phyloP scores from a whole-genome alignment of 2,888 invertebrate genomes.

The Napeogenes inachia region DNA sequence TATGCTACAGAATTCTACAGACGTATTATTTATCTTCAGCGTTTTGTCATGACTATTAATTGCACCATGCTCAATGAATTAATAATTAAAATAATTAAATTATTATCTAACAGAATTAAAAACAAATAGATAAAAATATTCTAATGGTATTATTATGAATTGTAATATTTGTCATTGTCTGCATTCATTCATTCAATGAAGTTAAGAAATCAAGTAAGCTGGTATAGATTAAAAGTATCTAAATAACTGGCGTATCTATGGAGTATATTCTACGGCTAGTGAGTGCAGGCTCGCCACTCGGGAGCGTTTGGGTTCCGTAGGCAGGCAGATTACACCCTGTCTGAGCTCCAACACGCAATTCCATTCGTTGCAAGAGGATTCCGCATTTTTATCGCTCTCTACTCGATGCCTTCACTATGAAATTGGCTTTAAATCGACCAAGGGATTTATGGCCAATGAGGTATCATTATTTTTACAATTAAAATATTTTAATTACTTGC shows the following conservation, averaged over 20 bases:
- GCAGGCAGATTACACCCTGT: constrained; percentile 73
- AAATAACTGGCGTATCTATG: constrained; percentile 12
- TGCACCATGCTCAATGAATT: too few species aligned
- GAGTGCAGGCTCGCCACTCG: constrained; percentile 60
- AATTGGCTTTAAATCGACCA: constrained; percentile 49
- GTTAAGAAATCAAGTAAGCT: not conserved
- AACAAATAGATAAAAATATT: too few species aligned
- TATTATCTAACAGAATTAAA: too few species aligned
- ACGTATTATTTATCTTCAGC: constrained; percentile 8
- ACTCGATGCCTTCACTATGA: constrained; percentile 52
- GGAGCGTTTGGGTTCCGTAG: constrained; percentile 70
- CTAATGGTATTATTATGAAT: too few species aligned
- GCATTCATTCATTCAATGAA: too few species aligned
- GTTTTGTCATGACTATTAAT: not conserved
- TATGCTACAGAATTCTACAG: constrained; percentile 16
- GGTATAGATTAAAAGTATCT: not conserved
- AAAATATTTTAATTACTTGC: too few species aligned
- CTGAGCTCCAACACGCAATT: constrained; percentile 75
- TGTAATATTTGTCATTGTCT: too few species aligned
- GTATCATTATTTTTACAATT: constrained; percentile 16
- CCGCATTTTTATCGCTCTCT: constrained; percentile 67
- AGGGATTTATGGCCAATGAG: constrained; percentile 36
- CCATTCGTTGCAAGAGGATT: constrained; percentile 68
- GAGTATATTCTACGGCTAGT: constrained; percentile 47
- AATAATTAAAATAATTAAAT: too few species aligned